Evolutionary conservation across 2,888 invertebrate species (phyloP).

Genomic region (Rhogogaster chlorosoma): DNA sequence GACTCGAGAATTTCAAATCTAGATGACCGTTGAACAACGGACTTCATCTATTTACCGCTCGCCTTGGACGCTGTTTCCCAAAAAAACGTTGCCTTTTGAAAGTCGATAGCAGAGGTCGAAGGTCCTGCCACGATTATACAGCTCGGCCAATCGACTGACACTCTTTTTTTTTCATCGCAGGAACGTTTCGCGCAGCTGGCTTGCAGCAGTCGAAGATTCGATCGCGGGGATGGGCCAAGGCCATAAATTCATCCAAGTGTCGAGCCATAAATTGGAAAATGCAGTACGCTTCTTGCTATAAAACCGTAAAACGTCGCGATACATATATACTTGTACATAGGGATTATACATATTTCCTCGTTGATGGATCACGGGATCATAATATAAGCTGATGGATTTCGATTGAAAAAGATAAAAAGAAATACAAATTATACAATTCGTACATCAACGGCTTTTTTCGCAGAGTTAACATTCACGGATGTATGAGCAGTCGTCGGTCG

Average conservation of each 20-base stretch:
- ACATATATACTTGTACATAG: not conserved
- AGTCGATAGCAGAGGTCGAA: not conserved
- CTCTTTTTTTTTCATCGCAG: not conserved
- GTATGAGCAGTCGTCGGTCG: too few species aligned
- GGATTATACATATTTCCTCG: not conserved
- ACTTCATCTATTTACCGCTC: not conserved
- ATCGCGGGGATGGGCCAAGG: slow-evolving; percentile 47
- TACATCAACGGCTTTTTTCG: not conserved
- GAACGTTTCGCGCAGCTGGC: not conserved
- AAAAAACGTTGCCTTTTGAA: not conserved
- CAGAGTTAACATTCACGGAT: too few species aligned
- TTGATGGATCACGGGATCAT: not conserved
- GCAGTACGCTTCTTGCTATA: slow-evolving; percentile 14
- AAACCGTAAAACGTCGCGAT: not conserved
- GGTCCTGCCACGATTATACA: not conserved
- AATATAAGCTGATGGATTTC: not conserved
- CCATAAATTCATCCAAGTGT: slow-evolving; percentile 70
- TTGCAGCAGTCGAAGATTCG: not conserved
- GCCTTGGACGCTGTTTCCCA: not conserved
- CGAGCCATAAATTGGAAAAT: slow-evolving; percentile 72
- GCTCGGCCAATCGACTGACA: not conserved
- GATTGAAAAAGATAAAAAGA: not conserved
- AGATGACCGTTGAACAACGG: not conserved
- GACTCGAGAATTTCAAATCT: slow-evolving; percentile 19
- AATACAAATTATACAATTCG: not conserved